Conservation (phyloP, 1,140 invertebrate genomes). For the Catajapyx aquilonaris region DNA sequence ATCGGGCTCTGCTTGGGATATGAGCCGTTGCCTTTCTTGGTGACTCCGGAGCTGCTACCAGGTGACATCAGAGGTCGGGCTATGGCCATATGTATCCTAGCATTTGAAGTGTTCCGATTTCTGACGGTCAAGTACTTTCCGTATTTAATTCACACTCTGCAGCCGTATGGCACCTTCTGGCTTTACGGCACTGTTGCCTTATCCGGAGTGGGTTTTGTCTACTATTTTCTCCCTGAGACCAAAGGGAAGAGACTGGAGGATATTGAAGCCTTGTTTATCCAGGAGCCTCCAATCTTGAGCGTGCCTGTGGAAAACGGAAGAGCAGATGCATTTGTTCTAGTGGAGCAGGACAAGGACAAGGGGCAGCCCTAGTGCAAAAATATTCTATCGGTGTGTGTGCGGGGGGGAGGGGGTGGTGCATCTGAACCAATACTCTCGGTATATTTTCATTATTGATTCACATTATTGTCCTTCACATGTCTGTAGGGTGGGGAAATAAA, state of each 20-base stretch:
- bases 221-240: not conserved
- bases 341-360: too few relatives aligned
- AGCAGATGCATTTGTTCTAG: too few relatives aligned
- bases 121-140: not conserved
- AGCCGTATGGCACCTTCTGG: not conserved
- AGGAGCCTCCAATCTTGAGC: too few relatives aligned
- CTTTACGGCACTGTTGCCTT: not conserved
- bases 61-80: not conserved
- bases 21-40: not conserved
- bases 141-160: not conserved
- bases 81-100: not conserved
- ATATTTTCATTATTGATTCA: too few relatives aligned
- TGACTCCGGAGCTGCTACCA: not conserved
- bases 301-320: too few relatives aligned
- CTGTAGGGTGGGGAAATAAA: too few relatives aligned
- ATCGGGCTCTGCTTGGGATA: not conserved
- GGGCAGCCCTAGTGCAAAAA: too few relatives aligned
- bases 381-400: too few relatives aligned
- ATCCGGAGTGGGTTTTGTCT: not conserved
- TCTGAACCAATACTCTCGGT: too few relatives aligned
- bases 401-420: too few relatives aligned
- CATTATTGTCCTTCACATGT: too few relatives aligned
- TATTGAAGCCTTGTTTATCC: not conserved
- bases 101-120: not conserved
- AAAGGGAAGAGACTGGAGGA: not conserved